These are phyloP conservation scores for Criorhina ranunculi DNA, from an alignment of 2,888 invertebrate genomes.

Conservation along the genomic window DNA sequence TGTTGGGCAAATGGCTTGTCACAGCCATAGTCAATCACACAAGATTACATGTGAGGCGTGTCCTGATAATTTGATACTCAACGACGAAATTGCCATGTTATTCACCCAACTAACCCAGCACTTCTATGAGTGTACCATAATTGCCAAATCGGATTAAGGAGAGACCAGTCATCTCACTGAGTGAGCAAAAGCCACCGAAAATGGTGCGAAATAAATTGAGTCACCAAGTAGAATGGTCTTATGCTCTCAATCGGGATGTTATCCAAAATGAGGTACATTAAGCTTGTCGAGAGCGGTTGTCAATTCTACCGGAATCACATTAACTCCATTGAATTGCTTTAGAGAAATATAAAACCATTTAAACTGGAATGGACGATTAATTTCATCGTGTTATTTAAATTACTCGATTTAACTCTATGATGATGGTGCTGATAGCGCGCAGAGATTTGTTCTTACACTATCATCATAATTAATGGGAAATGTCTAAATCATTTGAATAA, in stretches of 20 bases:
- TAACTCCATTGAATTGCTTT: slow-evolving; percentile 35
- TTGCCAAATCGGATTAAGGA: slow-evolving; percentile 62
- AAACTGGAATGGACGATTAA: slow-evolving; percentile 39
- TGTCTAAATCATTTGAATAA: too few relatives aligned
- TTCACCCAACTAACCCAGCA: slow-evolving; percentile 38
- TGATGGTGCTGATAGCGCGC: neutral
- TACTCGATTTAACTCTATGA: slow-evolving; percentile 10
- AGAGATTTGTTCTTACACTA: too few relatives aligned
- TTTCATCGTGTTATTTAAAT: slow-evolving; percentile 26
- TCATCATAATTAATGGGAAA: too few relatives aligned
- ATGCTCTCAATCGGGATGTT: slow-evolving; percentile 4
- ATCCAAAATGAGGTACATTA: slow-evolving; percentile 31
- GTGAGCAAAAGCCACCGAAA: slow-evolving; percentile 8
- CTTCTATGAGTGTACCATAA: slow-evolving; percentile 39
- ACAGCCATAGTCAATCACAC: too few relatives aligned
- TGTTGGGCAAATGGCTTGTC: too few relatives aligned
- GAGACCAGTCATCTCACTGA: slow-evolving; percentile 11
- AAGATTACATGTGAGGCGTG: slow-evolving; percentile 57
- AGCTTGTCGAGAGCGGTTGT: slow-evolving; percentile 22
- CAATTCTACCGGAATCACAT: slow-evolving; percentile 46
- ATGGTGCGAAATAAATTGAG: slow-evolving; percentile 55
- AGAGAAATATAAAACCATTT: slow-evolving; percentile 9
- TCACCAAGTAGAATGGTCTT: slow-evolving; percentile 18
- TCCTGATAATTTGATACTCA: slow-evolving; percentile 65
- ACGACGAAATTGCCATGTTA: slow-evolving; percentile 65